Evolutionary conservation across 2,888 invertebrate species (phyloP).

Genomic region (Ceramica pisi): DNA sequence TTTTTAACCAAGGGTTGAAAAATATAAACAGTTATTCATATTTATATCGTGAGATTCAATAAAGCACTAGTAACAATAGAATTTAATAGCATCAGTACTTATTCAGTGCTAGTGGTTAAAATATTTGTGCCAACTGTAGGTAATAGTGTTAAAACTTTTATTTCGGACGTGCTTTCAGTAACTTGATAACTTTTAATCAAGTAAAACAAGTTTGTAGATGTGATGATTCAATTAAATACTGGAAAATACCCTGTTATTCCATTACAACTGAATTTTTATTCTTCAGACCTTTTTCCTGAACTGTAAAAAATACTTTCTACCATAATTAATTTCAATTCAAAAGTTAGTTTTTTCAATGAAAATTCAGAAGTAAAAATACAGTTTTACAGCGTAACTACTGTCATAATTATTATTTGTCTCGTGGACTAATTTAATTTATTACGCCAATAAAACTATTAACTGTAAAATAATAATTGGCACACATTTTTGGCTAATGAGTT

Average conservation of each 20-base stretch:
- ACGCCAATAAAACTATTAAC: conserved; percentile 62
- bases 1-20: too few relatives aligned
- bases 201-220: background rate
- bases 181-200: background rate
- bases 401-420: conserved; percentile 39
- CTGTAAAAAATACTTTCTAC: too few relatives aligned
- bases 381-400: conserved; percentile 28
- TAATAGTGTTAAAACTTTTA: background rate
- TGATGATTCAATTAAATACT: background rate
- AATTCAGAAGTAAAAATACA: conserved; percentile 17
- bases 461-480: conserved; percentile 60
- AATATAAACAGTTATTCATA: too few relatives aligned
- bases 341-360: too few relatives aligned
- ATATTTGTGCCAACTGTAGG: background rate
- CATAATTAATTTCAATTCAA: too few relatives aligned
- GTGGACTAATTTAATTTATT: conserved; percentile 54
- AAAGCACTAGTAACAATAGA: background rate
- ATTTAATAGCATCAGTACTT: background rate
- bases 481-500: conserved; percentile 55
- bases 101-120: background rate
- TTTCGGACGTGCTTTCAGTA: background rate
- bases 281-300: too few relatives aligned
- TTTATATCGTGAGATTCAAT: background rate
- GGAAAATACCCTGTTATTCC: background rate
- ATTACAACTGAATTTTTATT: too few relatives aligned